phyloP scores from a whole-genome alignment of 2,113 vertebrate genomes.

The Cygnus atratus region DNA sequence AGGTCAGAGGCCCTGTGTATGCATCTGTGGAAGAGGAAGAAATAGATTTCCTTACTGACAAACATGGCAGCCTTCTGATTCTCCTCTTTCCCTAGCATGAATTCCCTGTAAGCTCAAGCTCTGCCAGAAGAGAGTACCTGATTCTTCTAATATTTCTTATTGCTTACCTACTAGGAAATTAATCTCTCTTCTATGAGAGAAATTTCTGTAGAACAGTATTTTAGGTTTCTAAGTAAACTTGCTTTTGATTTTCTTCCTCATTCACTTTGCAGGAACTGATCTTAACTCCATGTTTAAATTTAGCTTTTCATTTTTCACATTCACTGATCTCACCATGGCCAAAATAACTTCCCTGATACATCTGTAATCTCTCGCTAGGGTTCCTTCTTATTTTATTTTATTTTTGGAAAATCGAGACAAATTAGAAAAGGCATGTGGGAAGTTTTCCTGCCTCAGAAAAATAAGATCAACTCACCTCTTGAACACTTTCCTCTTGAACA shows the following conservation, averaged over 20 bases:
- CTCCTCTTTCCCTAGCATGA: neutral
- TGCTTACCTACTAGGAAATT: neutral
- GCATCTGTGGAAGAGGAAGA: neutral
- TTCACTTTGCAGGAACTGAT: neutral
- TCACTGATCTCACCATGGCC: neutral
- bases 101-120: neutral
- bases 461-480: constrained; percentile 22
- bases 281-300: neutral
- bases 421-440: constrained; percentile 22
- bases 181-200: neutral
- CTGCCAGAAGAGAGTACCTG: neutral
- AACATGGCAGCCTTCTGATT: neutral
- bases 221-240: neutral
- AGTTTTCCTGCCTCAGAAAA: constrained; percentile 38
- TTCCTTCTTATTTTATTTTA: neutral
- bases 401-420: constrained; percentile 7
- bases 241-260: neutral
- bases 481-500: neutral
- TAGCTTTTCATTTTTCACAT: neutral
- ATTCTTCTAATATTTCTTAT: neutral
- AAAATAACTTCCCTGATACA: neutral
- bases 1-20: neutral
- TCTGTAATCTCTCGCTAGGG: neutral
- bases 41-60: neutral
- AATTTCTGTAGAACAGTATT: neutral